phyloP scores from a whole-genome alignment of 2,888 invertebrate species.

The Coecobrya sp. region DNA sequence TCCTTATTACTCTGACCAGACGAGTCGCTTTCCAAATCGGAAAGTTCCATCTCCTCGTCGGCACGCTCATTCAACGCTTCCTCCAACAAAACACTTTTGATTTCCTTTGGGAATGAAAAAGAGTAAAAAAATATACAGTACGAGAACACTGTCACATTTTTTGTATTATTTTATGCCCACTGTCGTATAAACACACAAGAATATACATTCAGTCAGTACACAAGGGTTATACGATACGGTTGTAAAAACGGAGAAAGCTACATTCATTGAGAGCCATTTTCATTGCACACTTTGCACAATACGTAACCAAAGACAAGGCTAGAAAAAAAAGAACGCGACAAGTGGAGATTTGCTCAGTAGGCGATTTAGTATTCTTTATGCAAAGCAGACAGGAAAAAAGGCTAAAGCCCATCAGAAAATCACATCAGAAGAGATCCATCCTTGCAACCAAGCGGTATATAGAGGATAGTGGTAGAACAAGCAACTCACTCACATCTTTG shows the following conservation, averaged over 20 bases:
- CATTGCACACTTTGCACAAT: slow-evolving; percentile 3
- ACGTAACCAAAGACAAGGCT: slow-evolving; percentile 1
- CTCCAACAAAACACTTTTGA: slow-evolving; percentile 91
- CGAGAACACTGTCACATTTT: slow-evolving; percentile 46
- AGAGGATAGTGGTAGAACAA: not conserved
- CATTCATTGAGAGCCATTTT: slow-evolving; percentile 14
- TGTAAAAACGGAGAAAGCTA: not conserved
- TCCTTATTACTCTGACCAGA: slow-evolving; percentile 82
- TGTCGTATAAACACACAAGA: not conserved
- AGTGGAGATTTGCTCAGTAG: not conserved
- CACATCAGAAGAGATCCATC: slow-evolving; percentile 30
- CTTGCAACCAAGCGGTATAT: not conserved
- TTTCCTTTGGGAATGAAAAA: slow-evolving; percentile 89
- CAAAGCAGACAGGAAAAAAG: slow-evolving; percentile 8
- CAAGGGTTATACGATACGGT: not conserved
- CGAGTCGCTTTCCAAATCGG: slow-evolving; percentile 90
- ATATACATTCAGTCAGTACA: not conserved
- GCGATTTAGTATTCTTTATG: not conserved
- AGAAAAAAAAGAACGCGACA: not conserved
- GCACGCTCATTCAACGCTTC: slow-evolving; percentile 91
- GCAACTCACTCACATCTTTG: not conserved
- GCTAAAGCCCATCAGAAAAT: slow-evolving; percentile 10
- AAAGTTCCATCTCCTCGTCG: slow-evolving; percentile 96
- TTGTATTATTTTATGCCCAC: slow-evolving; percentile 29
- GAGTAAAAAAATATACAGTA: slow-evolving; percentile 54